These are phyloP conservation scores for Heliocidaris tuberculata DNA, from an alignment of 35 echinoderm and acorn worm genomes.

Conservation along the genomic window DNA sequence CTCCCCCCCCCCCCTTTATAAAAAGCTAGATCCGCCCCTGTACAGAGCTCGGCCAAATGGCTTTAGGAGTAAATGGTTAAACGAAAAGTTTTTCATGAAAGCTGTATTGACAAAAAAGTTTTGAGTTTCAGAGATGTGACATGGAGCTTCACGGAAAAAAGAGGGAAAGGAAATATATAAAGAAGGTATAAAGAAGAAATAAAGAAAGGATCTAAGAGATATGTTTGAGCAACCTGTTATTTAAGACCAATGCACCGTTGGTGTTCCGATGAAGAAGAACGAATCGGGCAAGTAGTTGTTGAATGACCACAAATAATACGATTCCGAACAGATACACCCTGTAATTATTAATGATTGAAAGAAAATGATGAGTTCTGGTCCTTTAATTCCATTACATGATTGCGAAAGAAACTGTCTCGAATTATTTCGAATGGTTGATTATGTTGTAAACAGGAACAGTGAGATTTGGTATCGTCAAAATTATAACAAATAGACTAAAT, in stretches of 20 bases:
- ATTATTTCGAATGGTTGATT: no score
- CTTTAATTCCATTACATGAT: no score
- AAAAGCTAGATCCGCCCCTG: no score
- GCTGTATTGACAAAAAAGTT: neutral
- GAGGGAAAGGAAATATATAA: neutral
- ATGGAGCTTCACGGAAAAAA: neutral
- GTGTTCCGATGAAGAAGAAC: conserved; percentile 5
- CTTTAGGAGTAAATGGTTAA: neutral
- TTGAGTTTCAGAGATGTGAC: neutral
- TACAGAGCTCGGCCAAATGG: neutral
- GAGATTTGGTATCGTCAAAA: no score
- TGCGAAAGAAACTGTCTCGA: no score
- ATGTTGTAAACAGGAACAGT: no score
- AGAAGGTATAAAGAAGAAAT: neutral
- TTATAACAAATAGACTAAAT: no score
- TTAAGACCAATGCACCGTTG: neutral
- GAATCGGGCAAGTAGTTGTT: neutral
- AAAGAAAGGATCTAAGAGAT: neutral
- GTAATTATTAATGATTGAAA: neutral
- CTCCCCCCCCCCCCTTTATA: no score
- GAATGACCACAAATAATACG: neutral
- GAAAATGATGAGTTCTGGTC: no score
- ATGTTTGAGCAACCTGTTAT: neutral
- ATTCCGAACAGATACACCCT: neutral
- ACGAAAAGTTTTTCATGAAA: neutral